These are phyloP conservation scores for Leptinotarsa rubiginosa DNA, from an alignment of 2,888 invertebrate genomes.

Conservation along the genomic window DNA sequence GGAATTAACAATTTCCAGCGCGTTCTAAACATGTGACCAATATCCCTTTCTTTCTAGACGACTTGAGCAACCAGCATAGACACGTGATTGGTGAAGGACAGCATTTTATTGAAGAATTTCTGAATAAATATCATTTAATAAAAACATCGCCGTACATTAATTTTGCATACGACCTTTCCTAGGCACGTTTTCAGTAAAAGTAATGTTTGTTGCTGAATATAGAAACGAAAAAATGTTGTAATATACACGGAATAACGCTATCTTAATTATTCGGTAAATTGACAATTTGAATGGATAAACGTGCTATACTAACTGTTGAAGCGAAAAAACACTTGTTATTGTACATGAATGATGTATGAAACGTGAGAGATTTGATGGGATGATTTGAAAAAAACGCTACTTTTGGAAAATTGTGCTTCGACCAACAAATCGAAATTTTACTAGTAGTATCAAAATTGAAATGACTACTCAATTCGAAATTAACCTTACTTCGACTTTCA, in stretches of 20 bases:
- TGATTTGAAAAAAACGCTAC: not conserved
- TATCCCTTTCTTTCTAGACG: slow-evolving; percentile 17
- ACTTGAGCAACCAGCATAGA: slow-evolving; percentile 21
- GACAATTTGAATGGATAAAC: slow-evolving; percentile 17
- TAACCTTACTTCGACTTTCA: too few relatives aligned
- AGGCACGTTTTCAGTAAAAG: slow-evolving; percentile 44
- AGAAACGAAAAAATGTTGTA: slow-evolving; percentile 14
- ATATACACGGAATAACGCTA: slow-evolving; percentile 30
- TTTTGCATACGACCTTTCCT: slow-evolving; percentile 47
- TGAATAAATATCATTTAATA: slow-evolving; percentile 35
- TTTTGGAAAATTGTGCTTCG: too few relatives aligned
- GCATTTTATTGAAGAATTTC: slow-evolving; percentile 33
- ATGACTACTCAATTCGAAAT: too few relatives aligned
- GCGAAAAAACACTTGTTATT: not conserved
- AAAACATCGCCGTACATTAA: slow-evolving; percentile 44
- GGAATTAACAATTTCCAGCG: not conserved
- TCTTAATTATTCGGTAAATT: slow-evolving; percentile 21
- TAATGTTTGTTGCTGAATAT: slow-evolving; percentile 29
- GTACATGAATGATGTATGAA: not conserved
- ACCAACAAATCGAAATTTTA: too few relatives aligned
- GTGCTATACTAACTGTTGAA: not conserved
- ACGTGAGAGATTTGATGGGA: slow-evolving; percentile 1
- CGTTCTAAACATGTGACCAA: slow-evolving; percentile 7
- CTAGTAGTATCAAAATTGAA: too few relatives aligned
- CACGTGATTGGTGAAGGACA: slow-evolving; percentile 42